These are phyloP conservation scores for Zaprionus ornatus DNA, from an alignment of 1,140 invertebrate genomes.

Conservation along the genomic window DNA sequence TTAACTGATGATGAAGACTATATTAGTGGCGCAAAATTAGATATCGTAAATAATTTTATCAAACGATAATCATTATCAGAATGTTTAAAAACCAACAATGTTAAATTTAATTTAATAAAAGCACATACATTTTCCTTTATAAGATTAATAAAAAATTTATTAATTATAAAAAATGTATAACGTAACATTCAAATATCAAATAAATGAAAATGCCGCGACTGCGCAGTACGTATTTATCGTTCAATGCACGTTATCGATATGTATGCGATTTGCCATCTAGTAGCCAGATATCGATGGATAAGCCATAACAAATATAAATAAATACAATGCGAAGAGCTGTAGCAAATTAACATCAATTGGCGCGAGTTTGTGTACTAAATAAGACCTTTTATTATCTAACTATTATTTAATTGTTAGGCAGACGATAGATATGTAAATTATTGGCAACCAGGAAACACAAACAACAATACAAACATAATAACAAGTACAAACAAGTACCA, in stretches of 20 bases:
- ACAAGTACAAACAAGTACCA: conserved; percentile 3
- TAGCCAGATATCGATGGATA: conserved; percentile 8
- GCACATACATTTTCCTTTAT: too few relatives aligned
- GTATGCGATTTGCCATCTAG: neutral
- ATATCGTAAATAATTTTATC: neutral
- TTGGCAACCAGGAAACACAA: conserved; percentile 14
- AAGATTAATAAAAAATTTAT: too few relatives aligned
- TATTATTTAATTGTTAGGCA: conserved; percentile 21
- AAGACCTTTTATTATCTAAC: neutral
- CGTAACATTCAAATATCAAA: neutral
- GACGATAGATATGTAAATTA: conserved; percentile 21
- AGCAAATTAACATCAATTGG: conserved; percentile 10
- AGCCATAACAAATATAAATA: conserved; percentile 13
- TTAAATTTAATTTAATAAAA: too few relatives aligned
- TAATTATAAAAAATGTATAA: neutral
- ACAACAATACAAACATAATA: conserved; percentile 14
- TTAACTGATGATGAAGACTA: neutral
- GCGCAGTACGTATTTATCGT: conserved; percentile 1
- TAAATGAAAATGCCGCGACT: conserved; percentile 16
- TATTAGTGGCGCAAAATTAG: neutral
- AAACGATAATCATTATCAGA: neutral
- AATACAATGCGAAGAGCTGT: neutral
- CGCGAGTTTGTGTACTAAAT: conserved; percentile 11
- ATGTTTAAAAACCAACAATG: too few relatives aligned
- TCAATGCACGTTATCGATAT: conserved; percentile 21